Conservation (phyloP, 2,797 vertebrate genomes). For the Holocentrus rufus region DNA sequence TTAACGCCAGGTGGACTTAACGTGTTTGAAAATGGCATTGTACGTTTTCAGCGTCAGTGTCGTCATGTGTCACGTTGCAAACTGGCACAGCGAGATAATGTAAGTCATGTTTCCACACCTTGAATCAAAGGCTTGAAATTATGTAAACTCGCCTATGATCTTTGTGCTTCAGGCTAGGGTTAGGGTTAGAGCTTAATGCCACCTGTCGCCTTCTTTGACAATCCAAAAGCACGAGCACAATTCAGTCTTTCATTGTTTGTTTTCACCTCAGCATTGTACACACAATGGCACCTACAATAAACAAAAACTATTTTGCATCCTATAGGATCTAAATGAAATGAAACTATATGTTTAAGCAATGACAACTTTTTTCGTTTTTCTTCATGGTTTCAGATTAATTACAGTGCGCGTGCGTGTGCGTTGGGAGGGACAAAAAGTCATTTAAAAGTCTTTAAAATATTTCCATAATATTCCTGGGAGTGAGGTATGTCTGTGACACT, state of each 20-base stretch:
- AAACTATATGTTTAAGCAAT: not conserved
- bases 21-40: not conserved
- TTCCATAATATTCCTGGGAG: too few species aligned
- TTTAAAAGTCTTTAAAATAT: too few species aligned
- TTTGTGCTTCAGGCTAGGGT: not conserved
- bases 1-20: not conserved
- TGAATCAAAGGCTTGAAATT: not conserved
- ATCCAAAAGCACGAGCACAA: not conserved
- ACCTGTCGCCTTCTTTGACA: not conserved
- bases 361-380: not conserved
- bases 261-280: constrained; percentile 3
- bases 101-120: not conserved
- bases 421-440: too few species aligned
- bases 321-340: not conserved
- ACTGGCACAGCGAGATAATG: constrained; percentile 22
- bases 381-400: not conserved
- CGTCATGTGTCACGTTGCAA: constrained; percentile 15
- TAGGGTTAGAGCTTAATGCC: too few species aligned
- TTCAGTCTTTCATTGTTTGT: not conserved
- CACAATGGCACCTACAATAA: not conserved
- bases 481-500: too few species aligned
- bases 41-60: not conserved
- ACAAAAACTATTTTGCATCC: not conserved
- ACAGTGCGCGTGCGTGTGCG: too few species aligned
- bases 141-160: not conserved